phyloP scores from a whole-genome alignment of 92 coral and sea anemone genomes.

The Diadumene lineata region DNA sequence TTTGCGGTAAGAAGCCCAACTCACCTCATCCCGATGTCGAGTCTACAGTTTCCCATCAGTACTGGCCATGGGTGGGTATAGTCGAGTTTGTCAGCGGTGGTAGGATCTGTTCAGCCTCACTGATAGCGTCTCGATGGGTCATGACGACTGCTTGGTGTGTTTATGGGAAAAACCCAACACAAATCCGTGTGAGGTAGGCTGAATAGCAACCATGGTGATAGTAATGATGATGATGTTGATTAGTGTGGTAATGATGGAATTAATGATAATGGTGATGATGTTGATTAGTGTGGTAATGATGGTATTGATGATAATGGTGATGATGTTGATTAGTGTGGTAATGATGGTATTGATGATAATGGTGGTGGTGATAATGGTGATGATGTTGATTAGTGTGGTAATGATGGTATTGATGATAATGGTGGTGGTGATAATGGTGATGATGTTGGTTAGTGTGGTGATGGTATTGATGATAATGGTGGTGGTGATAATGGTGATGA shows the following conservation, averaged over 20 bases:
- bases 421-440: not conserved
- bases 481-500: not conserved
- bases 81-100: conserved; percentile 48
- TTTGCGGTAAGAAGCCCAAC: conserved; percentile 62
- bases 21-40: conserved; percentile 52
- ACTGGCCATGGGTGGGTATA: conserved; percentile 85
- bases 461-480: not conserved
- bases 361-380: not conserved
- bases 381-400: not conserved
- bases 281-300: not conserved
- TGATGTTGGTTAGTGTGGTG: not conserved
- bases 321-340: not conserved
- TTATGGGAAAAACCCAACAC: conserved; percentile 48
- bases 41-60: conserved; percentile 39
- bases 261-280: not conserved
- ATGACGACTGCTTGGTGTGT: conserved; percentile 75
- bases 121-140: conserved; percentile 70
- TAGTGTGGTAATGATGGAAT: not conserved
- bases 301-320: not conserved
- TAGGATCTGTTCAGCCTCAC: conserved; percentile 57
- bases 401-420: not conserved
- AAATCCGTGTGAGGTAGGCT: conserved; percentile 52
- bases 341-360: not conserved
- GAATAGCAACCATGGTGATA: not conserved
- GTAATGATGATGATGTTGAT: not conserved